Evolutionary conservation across 92 coral and sea anemone species (phyloP), one percentile per base, ranked within the genome.

Genomic region (Parazoanthus swiftii): DNA sequence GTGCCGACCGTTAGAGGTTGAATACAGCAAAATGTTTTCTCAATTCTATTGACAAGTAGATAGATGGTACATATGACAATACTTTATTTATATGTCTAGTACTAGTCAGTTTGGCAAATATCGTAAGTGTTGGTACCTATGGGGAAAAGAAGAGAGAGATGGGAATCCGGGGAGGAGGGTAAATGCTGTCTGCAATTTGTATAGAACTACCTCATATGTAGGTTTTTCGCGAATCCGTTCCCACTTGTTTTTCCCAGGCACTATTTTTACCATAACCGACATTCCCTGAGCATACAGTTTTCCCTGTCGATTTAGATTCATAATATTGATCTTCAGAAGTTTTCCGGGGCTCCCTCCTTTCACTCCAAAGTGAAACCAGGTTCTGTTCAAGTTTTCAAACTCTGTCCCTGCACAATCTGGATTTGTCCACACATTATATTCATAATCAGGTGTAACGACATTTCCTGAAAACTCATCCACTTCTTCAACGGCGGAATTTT

Each of bases 341-440:
- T 94, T 95, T 35, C 99, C 97, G 2, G 94, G 85, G 33, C 86
- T 81, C 23, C 99, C 95, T 46, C 99, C 99, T 85, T 91, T 97
- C 21, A 97, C 96, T 9, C 99, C 99, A 85, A 97, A 97, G 79
- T 97, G 86, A 91, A 97, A 97, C 99, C 99, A 97, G 16, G 98
- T 97, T 59, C 99, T 90, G 91, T 97, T 97, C 4, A 73, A 74
- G 72, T 97, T 97, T 86, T 97, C 99, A 88, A 89, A 90, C 75
- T 90, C 94, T 68, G 92, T 94, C 75, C 98, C 99, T 14, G 94
- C 98, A 76, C 98, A 97, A 82, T 97, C 99, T 43, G 98, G 99
- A 76, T 93, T 92, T 11, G 99, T 97, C 99, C 99, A 97, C 15
- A 93, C 91, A 79, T 97, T 97, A 89, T 90, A 97, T 76, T 97